phyloP scores from a whole-genome alignment of 2,888 invertebrate genomes.

The Amphipoea oculea region DNA sequence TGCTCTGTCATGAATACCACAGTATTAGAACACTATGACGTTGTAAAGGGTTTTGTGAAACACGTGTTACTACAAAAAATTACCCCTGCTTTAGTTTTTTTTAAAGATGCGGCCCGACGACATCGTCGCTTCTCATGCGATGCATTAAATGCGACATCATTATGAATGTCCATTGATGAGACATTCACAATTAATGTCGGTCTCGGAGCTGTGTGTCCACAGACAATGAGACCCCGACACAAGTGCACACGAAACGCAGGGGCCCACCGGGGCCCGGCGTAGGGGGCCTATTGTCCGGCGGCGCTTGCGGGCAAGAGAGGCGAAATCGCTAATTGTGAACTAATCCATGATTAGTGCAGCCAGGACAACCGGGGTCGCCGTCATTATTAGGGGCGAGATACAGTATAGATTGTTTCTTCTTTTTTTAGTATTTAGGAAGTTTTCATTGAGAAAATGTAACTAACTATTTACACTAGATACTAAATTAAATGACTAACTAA shows the following conservation, averaged over 20 bases:
- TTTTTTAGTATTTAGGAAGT: too few species aligned
- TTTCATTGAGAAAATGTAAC: too few species aligned
- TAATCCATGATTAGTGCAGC: conserved; percentile 52
- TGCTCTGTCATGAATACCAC: not conserved
- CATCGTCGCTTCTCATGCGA: conserved; percentile 1
- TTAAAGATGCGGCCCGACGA: conserved; percentile 2
- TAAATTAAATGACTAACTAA: too few species aligned
- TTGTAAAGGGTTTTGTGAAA: not conserved
- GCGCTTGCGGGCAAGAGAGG: not conserved
- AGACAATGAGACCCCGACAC: conserved; percentile 34
- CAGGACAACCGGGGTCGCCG: conserved; percentile 1
- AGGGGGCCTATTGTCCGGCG: conserved; percentile 41
- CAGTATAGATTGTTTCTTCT: not conserved
- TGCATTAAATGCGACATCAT: conserved; percentile 21
- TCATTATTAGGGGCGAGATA: not conserved
- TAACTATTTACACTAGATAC: too few species aligned
- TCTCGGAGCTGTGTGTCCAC: not conserved
- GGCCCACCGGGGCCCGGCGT: not conserved
- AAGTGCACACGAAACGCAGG: conserved; percentile 27
- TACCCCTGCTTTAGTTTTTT: not conserved
- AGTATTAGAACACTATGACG: not conserved
- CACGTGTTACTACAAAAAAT: conserved; percentile 40
- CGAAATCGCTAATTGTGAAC: conserved; percentile 47
- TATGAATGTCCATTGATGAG: conserved; percentile 37
- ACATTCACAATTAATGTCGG: conserved; percentile 26